Evolutionary conservation across 1,140 invertebrate genomes (phyloP).

Genomic region (Arctopsyche grandis): DNA sequence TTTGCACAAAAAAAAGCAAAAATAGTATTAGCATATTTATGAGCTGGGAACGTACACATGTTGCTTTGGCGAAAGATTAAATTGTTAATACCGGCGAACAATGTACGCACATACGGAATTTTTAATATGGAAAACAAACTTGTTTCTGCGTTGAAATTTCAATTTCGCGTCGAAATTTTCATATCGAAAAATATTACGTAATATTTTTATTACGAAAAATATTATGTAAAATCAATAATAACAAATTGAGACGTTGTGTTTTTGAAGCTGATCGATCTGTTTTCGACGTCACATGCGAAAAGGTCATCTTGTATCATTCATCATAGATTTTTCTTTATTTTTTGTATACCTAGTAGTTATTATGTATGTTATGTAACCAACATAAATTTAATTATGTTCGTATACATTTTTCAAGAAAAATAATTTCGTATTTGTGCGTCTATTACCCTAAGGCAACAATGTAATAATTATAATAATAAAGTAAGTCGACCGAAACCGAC

Average conservation of each 20-base stretch:
- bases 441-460: too few relatives aligned
- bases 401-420: too few relatives aligned
- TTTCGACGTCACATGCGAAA: too few relatives aligned
- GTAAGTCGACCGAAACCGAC: background rate
- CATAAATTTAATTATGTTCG: too few relatives aligned
- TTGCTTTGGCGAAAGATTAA: constrained; percentile 27
- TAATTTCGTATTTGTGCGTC: too few relatives aligned
- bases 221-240: background rate
- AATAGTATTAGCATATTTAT: constrained; percentile 34
- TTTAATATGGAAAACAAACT: background rate
- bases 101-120: background rate
- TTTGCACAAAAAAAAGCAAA: background rate
- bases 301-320: too few relatives aligned
- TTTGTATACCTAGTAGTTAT: too few relatives aligned
- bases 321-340: too few relatives aligned
- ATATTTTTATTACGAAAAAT: background rate
- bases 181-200: background rate
- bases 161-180: background rate
- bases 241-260: background rate
- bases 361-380: too few relatives aligned
- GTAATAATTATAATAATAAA: too few relatives aligned
- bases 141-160: background rate
- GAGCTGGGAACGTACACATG: constrained; percentile 34
- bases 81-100: constrained; percentile 20
- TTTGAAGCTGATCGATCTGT: background rate